Evolutionary conservation across 2,888 invertebrate species (phyloP).

Genomic region (Chrysotoxum bicinctum): DNA sequence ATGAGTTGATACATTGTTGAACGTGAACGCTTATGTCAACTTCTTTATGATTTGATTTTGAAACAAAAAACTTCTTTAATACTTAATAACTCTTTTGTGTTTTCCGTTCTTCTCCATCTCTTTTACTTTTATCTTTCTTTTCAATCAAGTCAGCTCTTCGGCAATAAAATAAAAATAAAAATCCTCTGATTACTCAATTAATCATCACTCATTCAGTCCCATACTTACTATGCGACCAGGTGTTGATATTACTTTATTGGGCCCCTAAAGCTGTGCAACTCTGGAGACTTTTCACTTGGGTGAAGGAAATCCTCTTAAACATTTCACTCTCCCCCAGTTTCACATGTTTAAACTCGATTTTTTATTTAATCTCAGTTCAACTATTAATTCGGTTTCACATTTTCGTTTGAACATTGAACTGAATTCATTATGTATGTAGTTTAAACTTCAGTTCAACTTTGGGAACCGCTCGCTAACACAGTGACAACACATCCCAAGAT

Average conservation of each 20-base stretch:
- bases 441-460: too few species aligned
- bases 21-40: background rate
- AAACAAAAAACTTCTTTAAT: background rate
- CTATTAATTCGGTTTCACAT: too few species aligned
- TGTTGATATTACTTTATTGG: background rate
- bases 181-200: conserved; percentile 15
- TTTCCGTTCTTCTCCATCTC: background rate
- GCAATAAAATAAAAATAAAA: background rate
- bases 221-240: background rate
- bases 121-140: background rate
- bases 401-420: too few species aligned
- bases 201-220: background rate
- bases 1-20: background rate
- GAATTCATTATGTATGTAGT: too few species aligned
- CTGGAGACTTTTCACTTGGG: too few species aligned
- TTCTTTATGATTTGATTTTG: background rate
- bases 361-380: too few species aligned
- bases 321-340: too few species aligned
- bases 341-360: too few species aligned
- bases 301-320: too few species aligned
- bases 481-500: too few species aligned
- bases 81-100: background rate
- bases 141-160: background rate
- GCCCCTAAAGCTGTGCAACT: background rate
- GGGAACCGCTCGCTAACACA: too few species aligned